A percentile compares a stretch with the other conserved stretches of the same genome.
Conservation (phyloP, 2,113 vertebrate genomes). For the Choloepus hoffmanni region DNA sequence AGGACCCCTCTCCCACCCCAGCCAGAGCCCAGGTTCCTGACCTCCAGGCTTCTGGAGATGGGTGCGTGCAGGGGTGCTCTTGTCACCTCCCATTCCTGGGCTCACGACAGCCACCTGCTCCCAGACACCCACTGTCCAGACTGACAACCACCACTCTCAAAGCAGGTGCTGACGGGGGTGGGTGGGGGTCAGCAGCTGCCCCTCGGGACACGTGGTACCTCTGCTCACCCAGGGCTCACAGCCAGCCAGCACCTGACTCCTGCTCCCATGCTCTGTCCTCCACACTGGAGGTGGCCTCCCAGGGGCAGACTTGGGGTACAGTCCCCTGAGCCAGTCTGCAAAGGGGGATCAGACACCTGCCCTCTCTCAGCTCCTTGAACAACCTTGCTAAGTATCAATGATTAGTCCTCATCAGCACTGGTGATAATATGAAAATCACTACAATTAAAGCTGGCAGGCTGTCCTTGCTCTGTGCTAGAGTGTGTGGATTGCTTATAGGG, state of each 20-base stretch:
- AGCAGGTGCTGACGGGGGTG: neutral
- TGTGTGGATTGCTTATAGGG: neutral
- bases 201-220: accelerated
- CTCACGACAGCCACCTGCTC: neutral
- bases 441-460: neutral
- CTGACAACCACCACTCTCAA: neutral
- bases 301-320: neutral
- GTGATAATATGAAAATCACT: slow-evolving; percentile 53
- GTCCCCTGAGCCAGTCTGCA: neutral
- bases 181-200: neutral
- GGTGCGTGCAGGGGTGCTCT: neutral
- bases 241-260: accelerated
- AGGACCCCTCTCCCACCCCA: neutral
- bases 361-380: slow-evolving; percentile 1
- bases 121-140: neutral
- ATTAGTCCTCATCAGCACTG: slow-evolving; percentile 46
- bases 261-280: neutral
- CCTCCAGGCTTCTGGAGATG: neutral
- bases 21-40: neutral
- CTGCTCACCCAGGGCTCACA: neutral
- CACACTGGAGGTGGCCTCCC: too few species aligned
- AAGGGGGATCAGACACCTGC: neutral
- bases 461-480: neutral
- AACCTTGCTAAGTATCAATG: slow-evolving; percentile 16
- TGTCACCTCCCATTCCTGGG: neutral